Evolutionary conservation across 2,797 vertebrate species (phyloP), one percentile per base, ranked within the genome.

Genomic region (Sebastiscus albofasciatus): DNA sequence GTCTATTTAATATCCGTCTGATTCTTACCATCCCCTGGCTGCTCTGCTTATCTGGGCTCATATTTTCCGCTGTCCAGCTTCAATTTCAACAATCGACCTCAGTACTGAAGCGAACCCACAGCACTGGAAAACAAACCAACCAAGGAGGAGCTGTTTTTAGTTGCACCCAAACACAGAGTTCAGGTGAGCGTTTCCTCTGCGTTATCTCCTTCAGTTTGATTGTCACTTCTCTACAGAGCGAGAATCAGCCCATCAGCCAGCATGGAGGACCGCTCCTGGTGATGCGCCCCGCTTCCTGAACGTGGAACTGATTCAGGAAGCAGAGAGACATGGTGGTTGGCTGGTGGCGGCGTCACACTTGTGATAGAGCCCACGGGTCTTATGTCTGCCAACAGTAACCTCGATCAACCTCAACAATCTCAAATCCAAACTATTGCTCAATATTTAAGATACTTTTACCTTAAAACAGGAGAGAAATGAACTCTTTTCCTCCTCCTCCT

Each of bases 241-340:
- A 92, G 83, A 82, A 85, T 72, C 77, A 72, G 75, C 71, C 84
- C 60, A 71, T 85, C 88, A 92, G 84, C 94, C 92, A 90, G 90
- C 92, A 95, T 95, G 86, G 85, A 89, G 85, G 82, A 92, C 84
- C 75, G 18, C 80, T 90, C 71, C 87, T 83, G 90, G 77, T 89
- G 83, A 84, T 69, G 82, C 31, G 79, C 73, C 87, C 81, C 74
- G 87, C 84, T 88, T 93, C 83, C 77, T 76, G 77, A 86, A 83
- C 81, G 85, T 89, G 93, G 83, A 93, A 89, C 79, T 90, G 84
- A 91, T 87, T 94, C 90, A 94, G 94, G 94, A 96, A 96, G 93
- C 89, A 33, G 76, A 76, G 66, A 77, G 84, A 87, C 90, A 93
- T 90, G 87, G 80, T 88, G 87, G 89, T 84, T 90, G 80, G 59